Conservation (phyloP, 1,140 invertebrate species). For the Drosophila ercepeae region DNA sequence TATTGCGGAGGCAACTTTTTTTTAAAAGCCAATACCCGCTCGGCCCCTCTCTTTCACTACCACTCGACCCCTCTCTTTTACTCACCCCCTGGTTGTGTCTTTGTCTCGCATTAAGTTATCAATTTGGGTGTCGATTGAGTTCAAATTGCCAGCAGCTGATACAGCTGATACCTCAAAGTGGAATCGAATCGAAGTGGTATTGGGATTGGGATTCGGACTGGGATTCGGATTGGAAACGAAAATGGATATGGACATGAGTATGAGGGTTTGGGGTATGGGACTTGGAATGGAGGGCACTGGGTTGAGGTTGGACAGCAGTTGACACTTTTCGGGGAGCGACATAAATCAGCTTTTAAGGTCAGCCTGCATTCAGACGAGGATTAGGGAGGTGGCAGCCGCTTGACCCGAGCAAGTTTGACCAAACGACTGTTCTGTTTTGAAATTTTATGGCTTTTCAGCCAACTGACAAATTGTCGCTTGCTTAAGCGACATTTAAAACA, state of each 20-base stretch:
- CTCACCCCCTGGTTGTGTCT: neutral
- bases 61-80: conserved; percentile 8
- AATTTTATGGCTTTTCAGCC: conserved; percentile 1
- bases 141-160: conserved; percentile 77
- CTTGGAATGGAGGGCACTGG: conserved; percentile 62
- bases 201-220: neutral
- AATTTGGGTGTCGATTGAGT: conserved; percentile 74
- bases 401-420: conserved; percentile 31
- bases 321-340: conserved; percentile 72
- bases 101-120: conserved; percentile 71
- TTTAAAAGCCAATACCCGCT: conserved; percentile 44
- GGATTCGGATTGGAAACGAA: too few species aligned
- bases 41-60: conserved; percentile 8
- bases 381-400: conserved; percentile 26
- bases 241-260: too few species aligned
- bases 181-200: conserved; percentile 7
- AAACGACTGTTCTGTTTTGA: conserved; percentile 14
- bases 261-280: neutral
- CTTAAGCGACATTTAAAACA: neutral
- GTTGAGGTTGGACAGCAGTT: conserved; percentile 56
- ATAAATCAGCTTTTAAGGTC: conserved; percentile 74
- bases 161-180: conserved; percentile 26
- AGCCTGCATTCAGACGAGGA: conserved; percentile 38
- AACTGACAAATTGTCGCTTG: neutral
- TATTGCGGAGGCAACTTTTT: conserved; percentile 49